phyloP scores from a whole-genome alignment of 1,140 invertebrate species.

The Brachionus koreanus region DNA sequence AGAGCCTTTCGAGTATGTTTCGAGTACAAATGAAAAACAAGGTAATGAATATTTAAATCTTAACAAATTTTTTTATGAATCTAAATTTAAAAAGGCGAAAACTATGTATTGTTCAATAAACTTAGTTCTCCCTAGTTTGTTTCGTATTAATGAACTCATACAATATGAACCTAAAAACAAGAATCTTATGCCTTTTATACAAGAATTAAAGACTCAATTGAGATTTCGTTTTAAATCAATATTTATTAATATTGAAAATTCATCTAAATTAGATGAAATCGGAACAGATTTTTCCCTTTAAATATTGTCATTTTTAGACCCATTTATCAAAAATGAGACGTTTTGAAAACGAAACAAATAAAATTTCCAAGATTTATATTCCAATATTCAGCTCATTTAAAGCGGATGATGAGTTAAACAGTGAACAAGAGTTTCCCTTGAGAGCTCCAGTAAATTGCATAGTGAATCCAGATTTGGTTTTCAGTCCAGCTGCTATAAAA shows the following conservation, averaged over 20 bases:
- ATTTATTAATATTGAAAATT: background rate
- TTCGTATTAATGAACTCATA: background rate
- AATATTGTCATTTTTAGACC: too few species aligned
- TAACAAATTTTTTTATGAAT: background rate
- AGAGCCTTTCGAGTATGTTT: background rate
- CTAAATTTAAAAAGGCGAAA: background rate
- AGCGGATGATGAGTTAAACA: too few species aligned
- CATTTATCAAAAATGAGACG: too few species aligned
- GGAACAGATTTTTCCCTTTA: background rate
- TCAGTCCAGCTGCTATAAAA: too few species aligned
- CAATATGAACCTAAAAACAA: background rate
- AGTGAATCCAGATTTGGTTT: too few species aligned
- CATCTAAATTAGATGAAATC: conserved; percentile 52
- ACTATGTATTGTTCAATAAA: background rate
- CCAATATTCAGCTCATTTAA: too few species aligned
- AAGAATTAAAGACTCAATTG: background rate
- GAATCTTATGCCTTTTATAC: background rate
- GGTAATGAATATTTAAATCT: background rate
- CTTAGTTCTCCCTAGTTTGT: background rate
- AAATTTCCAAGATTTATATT: too few species aligned
- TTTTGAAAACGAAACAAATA: too few species aligned
- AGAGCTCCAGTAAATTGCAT: too few species aligned
- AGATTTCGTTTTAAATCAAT: background rate
- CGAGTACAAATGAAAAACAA: background rate
- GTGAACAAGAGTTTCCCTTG: too few species aligned